Percentiles rank a stretch among this genome's conserved stretches.
Conservation (phyloP, 2,113 vertebrate genomes). For the Trematocara macrostoma region DNA sequence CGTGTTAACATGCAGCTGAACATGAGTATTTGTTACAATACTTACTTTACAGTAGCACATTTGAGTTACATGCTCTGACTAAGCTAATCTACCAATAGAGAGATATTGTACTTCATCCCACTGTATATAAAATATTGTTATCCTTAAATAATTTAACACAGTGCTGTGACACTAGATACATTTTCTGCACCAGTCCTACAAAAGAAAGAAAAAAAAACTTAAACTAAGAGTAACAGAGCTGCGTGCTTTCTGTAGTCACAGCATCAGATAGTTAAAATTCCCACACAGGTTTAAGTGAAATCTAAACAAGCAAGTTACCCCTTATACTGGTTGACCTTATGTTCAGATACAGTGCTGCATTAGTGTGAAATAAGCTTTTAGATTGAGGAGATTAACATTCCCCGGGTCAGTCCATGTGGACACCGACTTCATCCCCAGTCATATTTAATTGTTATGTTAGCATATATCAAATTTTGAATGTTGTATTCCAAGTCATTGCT, state of each 20-base stretch:
- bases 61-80: not conserved
- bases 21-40: not conserved
- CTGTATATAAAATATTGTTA: not conserved
- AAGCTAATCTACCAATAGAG: not conserved
- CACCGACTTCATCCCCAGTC: not conserved
- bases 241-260: not conserved
- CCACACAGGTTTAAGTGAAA: not conserved
- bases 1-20: not conserved
- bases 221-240: not conserved
- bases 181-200: not conserved
- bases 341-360: constrained; percentile 1
- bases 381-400: constrained; percentile 39
- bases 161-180: not conserved
- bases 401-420: not conserved
- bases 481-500: not conserved
- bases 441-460: not conserved
- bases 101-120: not conserved
- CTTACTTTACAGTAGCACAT: not conserved
- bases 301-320: not conserved
- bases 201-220: not conserved
- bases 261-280: not conserved
- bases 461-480: not conserved
- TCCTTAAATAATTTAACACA: not conserved
- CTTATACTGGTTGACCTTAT: not conserved
- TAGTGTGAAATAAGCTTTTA: constrained; percentile 18